phyloP scores from a whole-genome alignment of 2,113 vertebrate species.

The Datnioides undecimradiatus region DNA sequence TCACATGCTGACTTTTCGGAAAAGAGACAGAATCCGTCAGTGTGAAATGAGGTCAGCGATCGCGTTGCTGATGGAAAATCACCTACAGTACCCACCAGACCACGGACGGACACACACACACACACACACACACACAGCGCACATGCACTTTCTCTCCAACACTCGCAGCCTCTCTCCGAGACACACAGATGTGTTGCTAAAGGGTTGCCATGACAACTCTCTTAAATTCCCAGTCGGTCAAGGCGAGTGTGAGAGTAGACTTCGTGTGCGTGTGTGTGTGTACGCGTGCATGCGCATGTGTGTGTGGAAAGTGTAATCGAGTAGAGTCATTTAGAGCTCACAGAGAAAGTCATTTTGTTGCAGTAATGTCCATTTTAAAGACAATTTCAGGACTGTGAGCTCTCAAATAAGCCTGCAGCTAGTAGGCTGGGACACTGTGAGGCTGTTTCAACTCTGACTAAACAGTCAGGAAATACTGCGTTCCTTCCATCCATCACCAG shows the following conservation, averaged over 20 bases:
- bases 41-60: slow-evolving; percentile 73
- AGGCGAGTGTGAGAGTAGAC: slow-evolving; percentile 25
- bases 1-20: slow-evolving; percentile 61
- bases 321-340: slow-evolving; percentile 60
- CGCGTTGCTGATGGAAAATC: slow-evolving; percentile 57
- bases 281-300: slow-evolving; percentile 6
- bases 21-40: slow-evolving; percentile 56
- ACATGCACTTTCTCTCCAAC: slow-evolving; percentile 1
- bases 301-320: slow-evolving; percentile 54
- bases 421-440: neutral
- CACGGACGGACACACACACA: slow-evolving; percentile 5
- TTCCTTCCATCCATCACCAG: slow-evolving; percentile 8
- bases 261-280: slow-evolving; percentile 25
- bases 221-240: slow-evolving; percentile 62
- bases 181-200: slow-evolving; percentile 75
- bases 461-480: slow-evolving; percentile 22
- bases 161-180: neutral
- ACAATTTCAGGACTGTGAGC: slow-evolving; percentile 44
- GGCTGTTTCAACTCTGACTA: neutral
- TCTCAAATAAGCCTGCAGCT: slow-evolving; percentile 12
- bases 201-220: slow-evolving; percentile 81
- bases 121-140: slow-evolving; percentile 1
- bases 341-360: slow-evolving; percentile 57
- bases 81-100: slow-evolving; percentile 47
- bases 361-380: slow-evolving; percentile 56